Base-by-base conservation (phyloP, 1,140 invertebrate genomes). In the Agrypnia vestita region DNA sequence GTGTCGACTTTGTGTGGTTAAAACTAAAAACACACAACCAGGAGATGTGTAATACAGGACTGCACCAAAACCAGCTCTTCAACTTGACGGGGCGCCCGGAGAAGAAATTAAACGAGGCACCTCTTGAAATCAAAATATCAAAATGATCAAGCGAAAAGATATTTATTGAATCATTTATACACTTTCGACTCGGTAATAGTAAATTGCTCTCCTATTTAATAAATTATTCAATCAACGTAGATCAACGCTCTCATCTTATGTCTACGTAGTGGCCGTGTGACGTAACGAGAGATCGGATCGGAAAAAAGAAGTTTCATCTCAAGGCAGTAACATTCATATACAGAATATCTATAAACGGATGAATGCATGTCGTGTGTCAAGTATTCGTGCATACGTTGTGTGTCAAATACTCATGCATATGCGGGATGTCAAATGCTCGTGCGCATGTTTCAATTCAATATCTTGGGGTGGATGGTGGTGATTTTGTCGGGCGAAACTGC, bases 241-340 rank as follows among this genome's bases (percentile, higher is more conserved):
- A 71, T 71, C 15, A 15, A 49, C 47, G 47, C 46, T 53, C 46
- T 47, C 46, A 51, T 71, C 67, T 71, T 25, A 43, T 69, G 61
- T n/a, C 19, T 43, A 47, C 44, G 64, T 13, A 46, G 64, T 17
- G 64, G 67, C 47, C 56, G 46, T 35, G 59, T 76, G 73, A 76
- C 73, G 73, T 49, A 17, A 62, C 56, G 21, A 47, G 43, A 61
- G 25, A 76, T 76, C 55, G 73, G 44, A 62, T 49, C 15, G 13
- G 55, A 62, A 76, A 76, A 76, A 76, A 76, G 73, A 62, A 47
- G 73, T 76, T 76, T 76, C 56, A 47, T 76, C 73, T 62, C 73
- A 62, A 76, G 44, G 56, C 71, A 67, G 19, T 67, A 35, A 67
- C 62, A 53, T 55, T 51, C 71, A 35, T 64, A 25, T 64, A 59